Conservation (phyloP, 2,113 vertebrate species). For the Irena cyanogastra region DNA sequence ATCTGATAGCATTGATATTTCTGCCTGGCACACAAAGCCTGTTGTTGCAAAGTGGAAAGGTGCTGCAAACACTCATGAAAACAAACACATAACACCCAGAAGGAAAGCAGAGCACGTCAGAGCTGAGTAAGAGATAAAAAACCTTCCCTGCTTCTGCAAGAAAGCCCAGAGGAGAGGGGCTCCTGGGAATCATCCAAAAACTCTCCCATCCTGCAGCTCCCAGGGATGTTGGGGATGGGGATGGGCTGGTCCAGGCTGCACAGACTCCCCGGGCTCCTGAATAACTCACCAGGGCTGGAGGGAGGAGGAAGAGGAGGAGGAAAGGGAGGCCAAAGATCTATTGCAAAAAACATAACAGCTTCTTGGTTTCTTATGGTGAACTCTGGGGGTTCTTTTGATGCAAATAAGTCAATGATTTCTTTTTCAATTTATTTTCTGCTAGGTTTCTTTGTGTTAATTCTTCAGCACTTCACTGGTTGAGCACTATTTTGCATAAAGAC, state of each 20-base stretch:
- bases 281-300: neutral
- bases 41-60: neutral
- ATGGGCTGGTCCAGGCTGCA: neutral
- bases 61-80: neutral
- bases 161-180: neutral
- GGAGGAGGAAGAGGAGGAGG: neutral
- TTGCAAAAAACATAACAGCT: neutral
- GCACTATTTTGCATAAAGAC: neutral
- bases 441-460: neutral
- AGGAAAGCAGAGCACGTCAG: neutral
- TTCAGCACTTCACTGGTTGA: neutral
- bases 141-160: neutral
- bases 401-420: neutral
- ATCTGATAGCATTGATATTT: neutral
- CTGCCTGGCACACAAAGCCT: neutral
- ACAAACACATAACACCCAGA: neutral
- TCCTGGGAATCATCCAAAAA: neutral
- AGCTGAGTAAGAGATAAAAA: neutral
- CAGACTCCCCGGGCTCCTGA: accelerated
- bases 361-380: neutral
- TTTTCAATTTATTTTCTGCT: neutral
- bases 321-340: neutral
- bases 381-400: neutral
- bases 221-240: accelerated
- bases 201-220: neutral